These are phyloP conservation scores for Chaenocephalus aceratus DNA, from an alignment of 2,113 vertebrate genomes.

Conservation along the genomic window DNA sequence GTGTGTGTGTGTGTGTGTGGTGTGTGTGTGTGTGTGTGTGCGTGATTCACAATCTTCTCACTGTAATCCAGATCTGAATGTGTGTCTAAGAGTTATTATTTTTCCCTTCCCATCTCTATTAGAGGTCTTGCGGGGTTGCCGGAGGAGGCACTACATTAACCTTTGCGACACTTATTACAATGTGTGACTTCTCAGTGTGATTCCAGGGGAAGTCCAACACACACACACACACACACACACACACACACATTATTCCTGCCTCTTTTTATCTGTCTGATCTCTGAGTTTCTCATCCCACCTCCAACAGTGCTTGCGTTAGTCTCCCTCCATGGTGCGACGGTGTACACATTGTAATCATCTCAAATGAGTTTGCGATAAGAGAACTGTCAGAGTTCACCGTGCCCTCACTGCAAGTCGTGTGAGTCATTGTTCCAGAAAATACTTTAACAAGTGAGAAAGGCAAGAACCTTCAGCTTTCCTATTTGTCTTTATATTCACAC, in stretches of 20 bases:
- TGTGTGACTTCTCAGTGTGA: conserved; percentile 42
- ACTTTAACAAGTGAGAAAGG: conserved; percentile 2
- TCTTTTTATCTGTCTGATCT: conserved; percentile 8
- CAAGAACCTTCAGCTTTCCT: conserved; percentile 17
- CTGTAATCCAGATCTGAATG: conserved; percentile 39
- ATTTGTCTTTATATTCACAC: not conserved
- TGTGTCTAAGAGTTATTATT: conserved; percentile 2
- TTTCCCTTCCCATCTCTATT: conserved; percentile 27
- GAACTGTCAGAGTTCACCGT: conserved; percentile 29
- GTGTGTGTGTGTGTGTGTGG: not conserved
- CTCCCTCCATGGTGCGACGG: not conserved
- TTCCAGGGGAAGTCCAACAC: conserved; percentile 31
- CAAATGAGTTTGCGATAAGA: conserved; percentile 18
- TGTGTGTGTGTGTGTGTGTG: not conserved
- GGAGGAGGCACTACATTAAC: conserved; percentile 72
- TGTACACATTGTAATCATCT: not conserved
- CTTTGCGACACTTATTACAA: conserved; percentile 64
- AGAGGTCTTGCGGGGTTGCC: conserved; percentile 23
- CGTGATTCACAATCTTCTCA: not conserved
- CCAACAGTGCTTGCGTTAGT: not conserved
- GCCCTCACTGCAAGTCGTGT: not conserved
- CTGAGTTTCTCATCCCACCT: conserved; percentile 1
- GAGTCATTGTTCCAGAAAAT: conserved; percentile 34
- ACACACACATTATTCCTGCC: conserved; percentile 3
- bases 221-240: not conserved